Evolutionary conservation across 1,140 invertebrate genomes (phyloP).

Genomic region (Physella acuta): DNA sequence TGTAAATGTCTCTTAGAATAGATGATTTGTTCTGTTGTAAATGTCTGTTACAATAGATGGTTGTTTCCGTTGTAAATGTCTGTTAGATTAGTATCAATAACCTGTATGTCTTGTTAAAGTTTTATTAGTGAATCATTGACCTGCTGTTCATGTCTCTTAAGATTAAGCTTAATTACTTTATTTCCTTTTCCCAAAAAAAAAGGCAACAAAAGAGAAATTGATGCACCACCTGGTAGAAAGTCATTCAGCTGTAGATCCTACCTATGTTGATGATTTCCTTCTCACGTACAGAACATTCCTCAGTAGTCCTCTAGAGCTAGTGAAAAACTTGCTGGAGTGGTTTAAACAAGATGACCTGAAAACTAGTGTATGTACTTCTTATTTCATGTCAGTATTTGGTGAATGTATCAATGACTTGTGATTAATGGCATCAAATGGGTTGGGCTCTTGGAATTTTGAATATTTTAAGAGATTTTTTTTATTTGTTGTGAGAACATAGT

Average conservation of each 20-base stretch:
- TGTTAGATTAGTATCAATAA: no score
- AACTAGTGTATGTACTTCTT: slow-evolving; percentile 16
- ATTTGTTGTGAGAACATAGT: no score
- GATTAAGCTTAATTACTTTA: slow-evolving; percentile 8
- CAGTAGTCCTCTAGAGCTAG: slow-evolving; percentile 78
- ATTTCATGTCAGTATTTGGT: no score
- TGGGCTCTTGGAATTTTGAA: no score
- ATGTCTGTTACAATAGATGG: no score
- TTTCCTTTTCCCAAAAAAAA: slow-evolving; percentile 25
- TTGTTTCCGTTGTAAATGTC: no score
- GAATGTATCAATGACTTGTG: no score
- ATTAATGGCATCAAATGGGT: no score
- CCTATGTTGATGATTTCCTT: slow-evolving; percentile 97
- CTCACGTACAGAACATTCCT: slow-evolving; percentile 97
- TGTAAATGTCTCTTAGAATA: no score
- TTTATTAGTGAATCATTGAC: background rate
- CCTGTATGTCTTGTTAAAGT: background rate
- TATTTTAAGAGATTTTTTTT: no score
- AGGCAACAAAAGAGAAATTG: slow-evolving; percentile 85
- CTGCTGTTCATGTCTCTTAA: background rate
- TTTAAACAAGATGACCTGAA: slow-evolving; percentile 64
- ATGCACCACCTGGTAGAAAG: slow-evolving; percentile 94
- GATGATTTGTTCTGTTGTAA: no score
- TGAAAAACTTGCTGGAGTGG: slow-evolving; percentile 86
- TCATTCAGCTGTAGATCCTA: slow-evolving; percentile 83